A percentile compares a stretch with the other conserved stretches of the same genome.
Conservation (phyloP, 2,797 vertebrate species). For the Spinus pinus region DNA sequence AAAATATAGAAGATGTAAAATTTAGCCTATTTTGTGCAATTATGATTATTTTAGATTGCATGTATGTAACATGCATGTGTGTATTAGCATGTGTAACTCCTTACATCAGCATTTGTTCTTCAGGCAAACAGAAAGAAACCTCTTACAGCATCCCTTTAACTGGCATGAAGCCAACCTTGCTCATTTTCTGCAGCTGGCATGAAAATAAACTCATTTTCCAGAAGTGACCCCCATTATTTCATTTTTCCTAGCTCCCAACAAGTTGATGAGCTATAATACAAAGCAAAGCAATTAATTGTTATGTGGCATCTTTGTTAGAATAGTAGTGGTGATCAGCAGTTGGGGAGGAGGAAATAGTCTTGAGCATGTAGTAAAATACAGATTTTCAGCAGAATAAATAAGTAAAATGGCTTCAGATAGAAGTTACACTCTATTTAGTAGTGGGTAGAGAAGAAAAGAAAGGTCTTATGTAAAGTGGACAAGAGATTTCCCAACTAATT, state of each 20-base stretch:
- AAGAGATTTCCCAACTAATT: background rate
- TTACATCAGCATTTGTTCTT: slow-evolving; percentile 40
- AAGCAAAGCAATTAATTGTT: slow-evolving; percentile 72
- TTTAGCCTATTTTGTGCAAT: background rate
- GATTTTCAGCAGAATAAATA: slow-evolving; percentile 30
- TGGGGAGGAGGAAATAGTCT: slow-evolving; percentile 32
- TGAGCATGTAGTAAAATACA: slow-evolving; percentile 40
- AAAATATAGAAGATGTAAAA: background rate
- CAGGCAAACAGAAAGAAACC: slow-evolving; percentile 43
- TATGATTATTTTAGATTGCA: background rate
- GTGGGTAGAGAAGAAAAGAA: background rate
- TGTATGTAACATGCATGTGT: background rate
- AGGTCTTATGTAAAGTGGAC: rapidly evolving
- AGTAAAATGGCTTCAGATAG: background rate
- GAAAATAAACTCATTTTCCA: slow-evolving; percentile 77
- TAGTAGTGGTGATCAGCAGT: slow-evolving; percentile 57
- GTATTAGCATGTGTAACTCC: background rate
- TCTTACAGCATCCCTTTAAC: slow-evolving; percentile 51
- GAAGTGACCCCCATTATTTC: slow-evolving; percentile 79
- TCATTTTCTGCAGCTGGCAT: slow-evolving; percentile 78
- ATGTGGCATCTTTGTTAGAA: slow-evolving; percentile 66
- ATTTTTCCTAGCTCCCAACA: slow-evolving; percentile 73
- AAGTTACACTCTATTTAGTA: background rate
- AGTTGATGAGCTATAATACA: slow-evolving; percentile 74
- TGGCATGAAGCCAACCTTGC: slow-evolving; percentile 70